Base-by-base conservation (phyloP, 2,888 invertebrate genomes). In the Thera britannica region DNA sequence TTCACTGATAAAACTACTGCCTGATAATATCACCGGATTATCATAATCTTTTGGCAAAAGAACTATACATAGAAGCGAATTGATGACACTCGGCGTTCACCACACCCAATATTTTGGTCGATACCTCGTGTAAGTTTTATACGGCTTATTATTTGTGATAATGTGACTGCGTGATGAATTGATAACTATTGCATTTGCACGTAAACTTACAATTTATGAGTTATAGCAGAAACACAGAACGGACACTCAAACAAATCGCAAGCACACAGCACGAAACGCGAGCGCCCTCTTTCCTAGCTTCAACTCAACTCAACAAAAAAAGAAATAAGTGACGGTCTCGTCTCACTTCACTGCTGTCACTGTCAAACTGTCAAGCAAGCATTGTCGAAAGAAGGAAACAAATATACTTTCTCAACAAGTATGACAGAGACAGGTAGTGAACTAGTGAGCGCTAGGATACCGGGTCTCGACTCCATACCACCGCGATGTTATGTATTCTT, bases 51-150 rank as follows among this genome's bases (percentile, higher is more conserved):
- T 6, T 7, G 41, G 41, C 41, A 41, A 41, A 41, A 41, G 41
- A 7, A 41, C 41, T 6, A 2, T 41, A 76, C 72, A n/a, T n/a
- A n/a, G n/a, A 23, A 23, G 23, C 23, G 23, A 78, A 81, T 83
- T 81, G 83, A 81, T 80, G 75, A 80, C 80, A 83, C 79, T 82
- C 82, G 79, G 83, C 80, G 78, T 84, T 83, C 83, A 91, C 91
- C 91, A 91, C 91, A 91, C 91, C 90, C 91, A 85, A 79, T 78
- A 80, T 72, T 78, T 83, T 84, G 75, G 83, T 83, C 76, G 77
- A 69, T 72, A 74, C 76, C 65, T 77, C 75, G 23, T 6, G 11
- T 34, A 34, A 3, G n/a, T 4, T 56, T 11, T 3, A 8, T 41
- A 12, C 35, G 35, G 23, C 49, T 51, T 48, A 23, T 55, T 8